Base-by-base conservation (phyloP, 1,140 invertebrate genomes). In the Eupeodes corollae region DNA sequence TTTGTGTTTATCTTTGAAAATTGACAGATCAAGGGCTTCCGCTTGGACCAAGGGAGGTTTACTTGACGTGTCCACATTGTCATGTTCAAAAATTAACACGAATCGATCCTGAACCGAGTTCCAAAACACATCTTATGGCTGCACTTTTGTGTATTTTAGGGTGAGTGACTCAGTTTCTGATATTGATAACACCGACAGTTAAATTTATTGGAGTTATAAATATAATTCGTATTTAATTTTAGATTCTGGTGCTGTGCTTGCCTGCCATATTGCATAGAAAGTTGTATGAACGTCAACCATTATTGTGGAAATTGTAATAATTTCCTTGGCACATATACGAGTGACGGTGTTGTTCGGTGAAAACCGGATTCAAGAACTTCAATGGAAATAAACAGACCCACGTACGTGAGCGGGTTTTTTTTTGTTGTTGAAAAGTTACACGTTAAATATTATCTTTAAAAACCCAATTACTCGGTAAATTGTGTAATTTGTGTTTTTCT, bases 231-330 rank as follows among this genome's bases (percentile, higher is more conserved):
- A 35, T 18, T 40, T 50, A 35, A 51, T 71, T 73, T 37, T 62
- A 54, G 52, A 41, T 46, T 64, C 19, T 81, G 77, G 70, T 73
- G 72, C 6, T 83, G 77, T 47, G 74, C 73, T 15, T 79, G 75
- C 49, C 58, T 80, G 15, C 80, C 81, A 6, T 83, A 83, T 53
- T 82, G 79, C 47, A 73, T 78, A 43, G 75, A 82, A 47, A 74
- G 69, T 16, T 84, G 80, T 56, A 70, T 77, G 58, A 73, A 69
- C 35, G 73, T 74, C 10, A 77, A 79, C 51, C 82, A 85, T 58
- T 79, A 75, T 50, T 85, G 83, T 55, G 79, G 81, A n/a, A 73
- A 73, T 47, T 85, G 83, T 56, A 72, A 72, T 35, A 60, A 72
- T 14, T 83, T 70, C 52, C 61, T 85, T 18, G 83, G 82, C 26